A percentile compares a stretch with the other conserved stretches of the same genome.
These are phyloP conservation scores for Enteromius fasciolatus DNA, from an alignment of 2,797 vertebrate species.

Conservation along the genomic window DNA sequence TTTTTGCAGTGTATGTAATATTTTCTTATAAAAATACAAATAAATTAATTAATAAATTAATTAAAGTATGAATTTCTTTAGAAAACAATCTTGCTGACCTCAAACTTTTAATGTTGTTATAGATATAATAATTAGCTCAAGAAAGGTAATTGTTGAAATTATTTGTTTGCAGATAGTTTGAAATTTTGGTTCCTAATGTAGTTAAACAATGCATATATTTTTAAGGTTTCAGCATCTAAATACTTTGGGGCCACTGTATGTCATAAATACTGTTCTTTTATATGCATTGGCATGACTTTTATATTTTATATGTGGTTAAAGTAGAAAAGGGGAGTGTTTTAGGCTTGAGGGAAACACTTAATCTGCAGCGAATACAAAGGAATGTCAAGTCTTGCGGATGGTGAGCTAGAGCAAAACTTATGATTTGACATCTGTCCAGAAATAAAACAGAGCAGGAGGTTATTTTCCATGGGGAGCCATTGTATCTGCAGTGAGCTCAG, in stretches of 20 bases:
- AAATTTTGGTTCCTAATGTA: neutral
- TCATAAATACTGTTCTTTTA: slow-evolving; percentile 20
- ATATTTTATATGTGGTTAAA: slow-evolving; percentile 3
- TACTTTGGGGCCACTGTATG: slow-evolving; percentile 14
- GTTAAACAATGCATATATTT: neutral
- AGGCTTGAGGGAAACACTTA: slow-evolving; percentile 34
- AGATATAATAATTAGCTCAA: neutral
- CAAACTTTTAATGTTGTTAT: too few relatives aligned
- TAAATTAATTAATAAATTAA: too few relatives aligned
- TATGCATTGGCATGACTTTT: slow-evolving; percentile 4
- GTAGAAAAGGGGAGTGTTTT: slow-evolving; percentile 1
- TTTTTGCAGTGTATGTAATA: too few relatives aligned
- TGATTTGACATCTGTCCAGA: slow-evolving; percentile 32
- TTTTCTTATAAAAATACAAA: too few relatives aligned
- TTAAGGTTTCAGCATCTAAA: neutral
- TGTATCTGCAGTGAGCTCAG: slow-evolving; percentile 27
- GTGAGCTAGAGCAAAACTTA: slow-evolving; percentile 4
- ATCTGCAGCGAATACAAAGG: neutral
- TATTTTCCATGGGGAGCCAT: slow-evolving; percentile 27
- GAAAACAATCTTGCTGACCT: too few relatives aligned
- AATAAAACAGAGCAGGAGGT: slow-evolving; percentile 16
- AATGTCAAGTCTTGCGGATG: slow-evolving; percentile 18
- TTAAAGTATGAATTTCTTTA: too few relatives aligned
- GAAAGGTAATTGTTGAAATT: neutral
- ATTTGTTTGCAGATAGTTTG: neutral